These are phyloP conservation scores for Pterophyllum scalare DNA, from an alignment of 2,113 vertebrate species.

Conservation along the genomic window DNA sequence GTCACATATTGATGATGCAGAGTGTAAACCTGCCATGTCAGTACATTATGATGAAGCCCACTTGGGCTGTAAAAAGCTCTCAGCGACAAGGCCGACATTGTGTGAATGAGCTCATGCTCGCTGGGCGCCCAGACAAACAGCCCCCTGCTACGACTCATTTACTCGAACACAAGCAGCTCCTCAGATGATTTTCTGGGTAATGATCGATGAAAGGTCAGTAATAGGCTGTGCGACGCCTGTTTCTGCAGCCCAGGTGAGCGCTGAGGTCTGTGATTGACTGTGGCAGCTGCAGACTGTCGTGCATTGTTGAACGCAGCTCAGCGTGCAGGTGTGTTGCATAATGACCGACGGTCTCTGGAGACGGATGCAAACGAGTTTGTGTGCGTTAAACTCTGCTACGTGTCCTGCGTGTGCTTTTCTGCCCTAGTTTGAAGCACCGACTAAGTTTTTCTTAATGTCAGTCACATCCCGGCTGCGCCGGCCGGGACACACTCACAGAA, in stretches of 20 bases:
- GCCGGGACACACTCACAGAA: neutral
- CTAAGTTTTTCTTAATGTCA: neutral
- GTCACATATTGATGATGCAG: neutral
- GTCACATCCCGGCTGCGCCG: neutral
- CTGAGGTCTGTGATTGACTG: constrained; percentile 10
- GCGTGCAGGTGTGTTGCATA: constrained; percentile 2
- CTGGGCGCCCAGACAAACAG: constrained; percentile 1
- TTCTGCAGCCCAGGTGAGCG: neutral
- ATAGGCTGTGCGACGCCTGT: constrained; percentile 6
- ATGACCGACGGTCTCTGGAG: neutral
- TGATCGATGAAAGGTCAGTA: constrained; percentile 14
- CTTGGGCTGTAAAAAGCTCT: neutral
- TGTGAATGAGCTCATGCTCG: constrained; percentile 1
- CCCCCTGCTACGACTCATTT: constrained; percentile 17
- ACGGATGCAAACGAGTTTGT: neutral
- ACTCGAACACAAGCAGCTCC: constrained; percentile 3
- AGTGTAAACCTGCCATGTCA: neutral
- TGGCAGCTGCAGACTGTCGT: neutral
- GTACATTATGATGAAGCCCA: neutral
- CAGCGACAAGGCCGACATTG: neutral
- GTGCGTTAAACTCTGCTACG: neutral
- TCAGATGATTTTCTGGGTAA: constrained; percentile 5
- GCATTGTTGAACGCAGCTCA: neutral
- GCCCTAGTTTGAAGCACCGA: neutral
- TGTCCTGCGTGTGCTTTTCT: constrained; percentile 2